These are phyloP conservation scores for Ia io DNA, from an alignment of 2,113 vertebrate species.

Conservation along the genomic window DNA sequence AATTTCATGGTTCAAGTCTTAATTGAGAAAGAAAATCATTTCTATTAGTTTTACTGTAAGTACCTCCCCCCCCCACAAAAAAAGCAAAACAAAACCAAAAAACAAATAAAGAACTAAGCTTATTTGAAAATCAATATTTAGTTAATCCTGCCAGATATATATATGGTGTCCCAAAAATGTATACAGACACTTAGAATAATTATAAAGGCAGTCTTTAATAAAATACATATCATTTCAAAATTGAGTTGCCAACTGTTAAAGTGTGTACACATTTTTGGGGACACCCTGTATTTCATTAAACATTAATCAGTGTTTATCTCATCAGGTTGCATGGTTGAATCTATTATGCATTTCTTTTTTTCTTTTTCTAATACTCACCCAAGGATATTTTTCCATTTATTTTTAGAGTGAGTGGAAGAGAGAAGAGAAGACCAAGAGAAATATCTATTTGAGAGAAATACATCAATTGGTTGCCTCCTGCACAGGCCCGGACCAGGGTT, in stretches of 20 bases:
- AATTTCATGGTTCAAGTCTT: background rate
- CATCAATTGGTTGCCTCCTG: too few species aligned
- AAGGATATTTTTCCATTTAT: too few species aligned
- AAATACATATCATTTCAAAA: too few species aligned
- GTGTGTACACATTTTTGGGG: too few species aligned
- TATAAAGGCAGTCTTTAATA: too few species aligned
- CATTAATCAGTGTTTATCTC: background rate
- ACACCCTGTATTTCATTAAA: background rate
- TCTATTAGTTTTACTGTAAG: background rate
- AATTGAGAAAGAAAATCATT: background rate
- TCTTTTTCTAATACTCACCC: background rate
- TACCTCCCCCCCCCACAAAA: fast-evolving
- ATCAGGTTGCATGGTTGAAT: background rate
- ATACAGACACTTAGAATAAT: too few species aligned
- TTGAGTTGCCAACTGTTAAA: too few species aligned
- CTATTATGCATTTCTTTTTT: background rate
- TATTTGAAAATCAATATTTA: background rate
- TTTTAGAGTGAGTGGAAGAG: too few species aligned
- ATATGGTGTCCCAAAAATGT: too few species aligned
- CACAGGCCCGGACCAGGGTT: too few species aligned
- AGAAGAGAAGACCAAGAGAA: too few species aligned
- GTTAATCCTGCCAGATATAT: background rate
- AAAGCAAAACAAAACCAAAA: background rate
- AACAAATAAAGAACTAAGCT: background rate
- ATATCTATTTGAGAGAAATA: too few species aligned